phyloP scores from a whole-genome alignment of 2,113 vertebrate genomes.

The Nerophis ophidion region DNA sequence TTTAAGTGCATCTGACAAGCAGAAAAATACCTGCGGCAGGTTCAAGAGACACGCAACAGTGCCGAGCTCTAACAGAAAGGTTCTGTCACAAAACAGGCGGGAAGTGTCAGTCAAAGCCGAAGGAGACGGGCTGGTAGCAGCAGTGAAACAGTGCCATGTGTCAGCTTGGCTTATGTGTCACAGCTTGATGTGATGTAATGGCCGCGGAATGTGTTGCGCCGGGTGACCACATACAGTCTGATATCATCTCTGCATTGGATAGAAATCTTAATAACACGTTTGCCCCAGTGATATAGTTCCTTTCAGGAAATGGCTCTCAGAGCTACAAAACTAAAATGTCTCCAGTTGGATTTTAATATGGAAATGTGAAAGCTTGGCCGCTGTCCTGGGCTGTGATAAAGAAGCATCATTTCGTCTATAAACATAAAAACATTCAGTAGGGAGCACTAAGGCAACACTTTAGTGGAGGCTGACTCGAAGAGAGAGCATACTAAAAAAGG shows the following conservation, averaged over 20 bases:
- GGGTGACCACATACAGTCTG: slow-evolving; percentile 15
- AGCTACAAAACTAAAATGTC: slow-evolving; percentile 1
- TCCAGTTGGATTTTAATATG: neutral
- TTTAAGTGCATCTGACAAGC: slow-evolving; percentile 46
- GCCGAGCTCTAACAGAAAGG: slow-evolving; percentile 6
- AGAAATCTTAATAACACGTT: neutral
- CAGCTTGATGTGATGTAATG: slow-evolving; percentile 33
- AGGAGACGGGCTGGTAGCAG: slow-evolving; percentile 8
- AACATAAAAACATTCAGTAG: neutral
- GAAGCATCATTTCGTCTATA: neutral
- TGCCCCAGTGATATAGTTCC: neutral
- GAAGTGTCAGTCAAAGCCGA: slow-evolving; percentile 15
- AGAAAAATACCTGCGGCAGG: slow-evolving; percentile 32
- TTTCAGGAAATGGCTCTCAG: neutral
- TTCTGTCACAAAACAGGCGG: slow-evolving; percentile 28
- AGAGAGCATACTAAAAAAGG: neutral
- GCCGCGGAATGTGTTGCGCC: slow-evolving; percentile 16
- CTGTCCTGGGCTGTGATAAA: neutral
- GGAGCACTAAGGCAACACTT: neutral
- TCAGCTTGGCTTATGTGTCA: slow-evolving; percentile 24
- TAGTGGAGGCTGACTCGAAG: neutral
- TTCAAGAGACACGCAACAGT: neutral
- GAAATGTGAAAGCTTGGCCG: neutral
- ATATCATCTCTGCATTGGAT: neutral
- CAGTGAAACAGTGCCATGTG: slow-evolving; percentile 4